Evolutionary conservation across 2,113 vertebrate genomes (phyloP).

Genomic region (Indri indri): DNA sequence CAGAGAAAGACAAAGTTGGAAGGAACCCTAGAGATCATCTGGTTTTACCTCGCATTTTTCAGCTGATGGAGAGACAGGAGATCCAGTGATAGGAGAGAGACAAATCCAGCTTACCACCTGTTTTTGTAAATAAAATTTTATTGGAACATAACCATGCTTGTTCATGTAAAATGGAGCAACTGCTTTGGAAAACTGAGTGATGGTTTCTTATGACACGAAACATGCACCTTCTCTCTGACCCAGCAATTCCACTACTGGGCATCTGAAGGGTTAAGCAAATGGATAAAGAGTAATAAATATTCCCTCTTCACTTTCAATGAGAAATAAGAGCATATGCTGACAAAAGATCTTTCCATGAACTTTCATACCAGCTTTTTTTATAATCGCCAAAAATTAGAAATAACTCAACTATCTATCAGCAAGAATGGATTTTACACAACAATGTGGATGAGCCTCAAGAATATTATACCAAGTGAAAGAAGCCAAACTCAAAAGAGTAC

Average conservation of each 20-base stretch:
- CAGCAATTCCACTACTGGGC: not conserved
- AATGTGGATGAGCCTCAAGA: not conserved
- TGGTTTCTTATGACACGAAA: not conserved
- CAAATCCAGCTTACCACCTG: not conserved
- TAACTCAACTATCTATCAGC: not conserved
- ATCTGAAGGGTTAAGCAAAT: not conserved
- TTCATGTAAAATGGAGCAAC: not conserved
- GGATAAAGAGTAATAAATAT: too few relatives aligned
- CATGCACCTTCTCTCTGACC: not conserved
- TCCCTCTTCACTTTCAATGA: not conserved
- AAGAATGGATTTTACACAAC: not conserved
- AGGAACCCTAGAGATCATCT: not conserved
- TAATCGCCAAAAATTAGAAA: not conserved
- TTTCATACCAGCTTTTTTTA: not conserved
- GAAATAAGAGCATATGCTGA: not conserved
- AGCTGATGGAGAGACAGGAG: too few relatives aligned
- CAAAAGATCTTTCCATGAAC: not conserved
- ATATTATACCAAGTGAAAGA: not conserved
- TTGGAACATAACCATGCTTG: not conserved
- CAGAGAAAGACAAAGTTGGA: not conserved
- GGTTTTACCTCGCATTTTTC: slow-evolving; percentile 23
- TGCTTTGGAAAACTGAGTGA: slow-evolving; percentile 3
- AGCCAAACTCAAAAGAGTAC: not conserved
- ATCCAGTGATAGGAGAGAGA: not conserved
- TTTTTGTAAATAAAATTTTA: slow-evolving; percentile 56